Conservation (phyloP, 2,797 vertebrate genomes). For the Poeciliopsis paucimaculata region DNA sequence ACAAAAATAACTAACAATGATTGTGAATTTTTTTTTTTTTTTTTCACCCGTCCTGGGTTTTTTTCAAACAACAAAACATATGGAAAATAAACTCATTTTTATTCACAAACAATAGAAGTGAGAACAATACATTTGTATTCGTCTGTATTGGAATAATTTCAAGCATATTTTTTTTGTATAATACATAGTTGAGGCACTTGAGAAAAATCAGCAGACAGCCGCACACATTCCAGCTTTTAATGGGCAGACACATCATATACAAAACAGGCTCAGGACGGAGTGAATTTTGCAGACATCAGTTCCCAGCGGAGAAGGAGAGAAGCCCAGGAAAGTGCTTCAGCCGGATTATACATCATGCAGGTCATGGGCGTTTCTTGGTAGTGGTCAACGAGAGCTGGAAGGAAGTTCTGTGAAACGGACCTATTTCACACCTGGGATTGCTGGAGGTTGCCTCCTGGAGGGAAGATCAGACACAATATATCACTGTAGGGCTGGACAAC, state of each 20-base stretch:
- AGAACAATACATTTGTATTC: slow-evolving; percentile 56
- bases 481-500: background rate
- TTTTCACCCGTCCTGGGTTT: background rate
- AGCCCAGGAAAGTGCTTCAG: slow-evolving; percentile 49
- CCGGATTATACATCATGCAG: slow-evolving; percentile 66
- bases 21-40: background rate
- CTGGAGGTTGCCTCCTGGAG: slow-evolving; percentile 78
- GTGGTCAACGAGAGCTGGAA: slow-evolving; percentile 42
- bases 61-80: background rate
- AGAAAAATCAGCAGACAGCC: slow-evolving; percentile 38
- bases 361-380: slow-evolving; percentile 46
- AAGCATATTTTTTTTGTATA: slow-evolving; percentile 52
- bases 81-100: slow-evolving; percentile 1
- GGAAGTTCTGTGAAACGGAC: slow-evolving; percentile 18
- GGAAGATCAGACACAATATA: slow-evolving; percentile 39
- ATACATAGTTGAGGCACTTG: slow-evolving; percentile 55
- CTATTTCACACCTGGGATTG: slow-evolving; percentile 69
- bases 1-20: background rate
- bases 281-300: slow-evolving; percentile 61
- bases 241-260: slow-evolving; percentile 60
- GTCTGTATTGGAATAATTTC: slow-evolving; percentile 30
- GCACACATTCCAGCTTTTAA: slow-evolving; percentile 62
- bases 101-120: background rate
- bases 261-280: slow-evolving; percentile 60
- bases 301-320: slow-evolving; percentile 47